Base-by-base conservation (phyloP, 2,113 vertebrate species). In the Suncus etruscus region DNA sequence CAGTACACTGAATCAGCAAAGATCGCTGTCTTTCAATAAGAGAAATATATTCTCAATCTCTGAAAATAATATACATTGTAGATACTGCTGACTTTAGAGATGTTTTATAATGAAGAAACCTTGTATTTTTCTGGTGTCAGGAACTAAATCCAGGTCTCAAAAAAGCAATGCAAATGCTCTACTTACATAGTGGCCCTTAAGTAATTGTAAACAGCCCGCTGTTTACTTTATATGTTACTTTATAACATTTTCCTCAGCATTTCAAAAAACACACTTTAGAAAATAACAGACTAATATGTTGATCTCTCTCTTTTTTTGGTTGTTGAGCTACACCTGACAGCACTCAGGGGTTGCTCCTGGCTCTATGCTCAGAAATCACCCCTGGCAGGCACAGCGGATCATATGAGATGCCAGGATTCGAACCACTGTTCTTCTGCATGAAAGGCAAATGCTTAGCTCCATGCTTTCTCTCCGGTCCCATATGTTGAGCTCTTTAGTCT, bases 11-110 rank as follows among this genome's bases (percentile, higher is more conserved):
- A 69, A 78, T 79, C 47, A 58, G 65, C 27, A 89, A 87, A 87
- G n/a, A 77, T 61, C 74, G 80, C 29, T 12, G 22, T 75, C 61
- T 87, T 94, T 76, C 47, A 87, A 50, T 61, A 72, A 45, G 61
- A 74, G 14, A 95, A 95, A 83, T 0, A 83, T 20, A 80, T 76
- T 92, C 16, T 12, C 31, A 80, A 63, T 73, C 69, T 91, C 47
- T 92, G 11, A 54, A 86, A 79, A 18, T 69, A 79, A 79, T 31
- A 75, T 0, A 92, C 39, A 73, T 70, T n/a, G 48, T 0, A 73
- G 27, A 70, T 51, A 66, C 12, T 27, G 76, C 51, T 73, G 31
- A 45, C 50, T 83, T 83, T 74, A 84, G 48, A 69, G 2, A 89
- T 89, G 3, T 82, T 8, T 68, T 73, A 12, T 12, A 83, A n/a